phyloP scores from a whole-genome alignment of 2,888 invertebrate genomes.

The Orchestes rusci region DNA sequence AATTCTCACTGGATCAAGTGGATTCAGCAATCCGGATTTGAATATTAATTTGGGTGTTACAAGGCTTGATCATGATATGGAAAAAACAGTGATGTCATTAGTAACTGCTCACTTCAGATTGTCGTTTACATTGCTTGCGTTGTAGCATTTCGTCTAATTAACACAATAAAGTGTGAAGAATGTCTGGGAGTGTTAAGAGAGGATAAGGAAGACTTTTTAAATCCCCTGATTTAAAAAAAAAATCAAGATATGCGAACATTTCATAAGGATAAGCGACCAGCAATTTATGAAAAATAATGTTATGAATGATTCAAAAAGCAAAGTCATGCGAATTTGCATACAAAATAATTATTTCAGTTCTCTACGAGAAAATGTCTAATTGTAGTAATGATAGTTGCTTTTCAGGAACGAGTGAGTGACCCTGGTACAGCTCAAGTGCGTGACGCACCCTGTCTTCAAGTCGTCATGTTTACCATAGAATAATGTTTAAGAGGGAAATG shows the following conservation, averaged over 20 bases:
- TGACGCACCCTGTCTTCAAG: too few relatives aligned
- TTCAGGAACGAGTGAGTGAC: too few relatives aligned
- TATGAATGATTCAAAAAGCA: background rate
- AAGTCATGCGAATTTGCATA: background rate
- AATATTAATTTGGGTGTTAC: slow-evolving; percentile 1
- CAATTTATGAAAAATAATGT: background rate
- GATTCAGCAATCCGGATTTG: background rate
- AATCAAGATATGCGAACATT: slow-evolving; percentile 7
- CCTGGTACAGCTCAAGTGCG: too few relatives aligned
- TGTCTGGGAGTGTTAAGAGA: slow-evolving; percentile 8
- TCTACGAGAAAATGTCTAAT: background rate
- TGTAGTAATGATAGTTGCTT: too few relatives aligned
- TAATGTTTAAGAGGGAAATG: too few relatives aligned
- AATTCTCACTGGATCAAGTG: slow-evolving; percentile 16
- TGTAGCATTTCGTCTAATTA: slow-evolving; percentile 4
- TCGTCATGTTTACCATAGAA: too few relatives aligned
- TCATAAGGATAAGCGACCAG: slow-evolving; percentile 4
- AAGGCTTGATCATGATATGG: slow-evolving; percentile 7
- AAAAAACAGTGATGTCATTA: slow-evolving; percentile 9
- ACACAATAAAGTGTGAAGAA: slow-evolving; percentile 5
- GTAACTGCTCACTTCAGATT: slow-evolving; percentile 9
- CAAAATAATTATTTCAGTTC: background rate
- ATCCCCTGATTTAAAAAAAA: slow-evolving; percentile 11
- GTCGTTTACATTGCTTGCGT: slow-evolving; percentile 11
- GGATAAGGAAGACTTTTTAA: slow-evolving; percentile 7